Evolutionary conservation across 2,797 vertebrate species (phyloP), one percentile per base, ranked within the genome.

Genomic region (Smutsia gigantea): DNA sequence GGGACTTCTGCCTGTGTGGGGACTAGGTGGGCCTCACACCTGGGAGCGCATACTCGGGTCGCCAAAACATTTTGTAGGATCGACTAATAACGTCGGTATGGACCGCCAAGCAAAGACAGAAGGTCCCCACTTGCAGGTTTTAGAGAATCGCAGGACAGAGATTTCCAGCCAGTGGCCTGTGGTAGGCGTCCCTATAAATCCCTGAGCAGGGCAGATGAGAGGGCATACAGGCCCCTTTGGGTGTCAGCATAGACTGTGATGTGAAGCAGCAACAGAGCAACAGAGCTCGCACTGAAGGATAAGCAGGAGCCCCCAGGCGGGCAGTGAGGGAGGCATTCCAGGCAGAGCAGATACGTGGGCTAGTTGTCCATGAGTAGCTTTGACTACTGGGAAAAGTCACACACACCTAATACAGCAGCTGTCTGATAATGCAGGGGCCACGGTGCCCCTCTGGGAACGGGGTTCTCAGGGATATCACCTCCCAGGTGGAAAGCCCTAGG

Each of bases 211-310:
- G 55, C 68, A 34, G 21, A 42, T 1, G 12, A 42, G 29, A 34
- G 29, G 19, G 29, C 31, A 6, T 3, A 10, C 2, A 3, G 0
- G 3, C 23, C 42, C 31, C 15, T 4, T 11, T 0, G 4, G 71
- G 23, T 2, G 21, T 29, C 68, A 19, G 57, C 23, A 57, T 2
- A 13, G 14, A 64, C 9, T 12, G 37, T 18, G 53, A 57, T 4
- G 9, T 23, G 39, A 31, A 23, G 31, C 14, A 42, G 19, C 42
- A 6, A 13, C 18, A 0, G n/a, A 42, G 19, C 42, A 6, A 13
- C 18, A 0, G n/a, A 37, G 39, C 31, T 3, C 6, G 7, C 7
- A 3, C 17, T 3, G 19, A 12, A 13, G n/a, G 69, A 11, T 1
- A 11, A 19, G 10, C 9, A 7, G 27, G 29, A 14, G 68, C 17